phyloP scores from a whole-genome alignment of 2,797 vertebrate genomes.

The Acipenser oxyrinchus region DNA sequence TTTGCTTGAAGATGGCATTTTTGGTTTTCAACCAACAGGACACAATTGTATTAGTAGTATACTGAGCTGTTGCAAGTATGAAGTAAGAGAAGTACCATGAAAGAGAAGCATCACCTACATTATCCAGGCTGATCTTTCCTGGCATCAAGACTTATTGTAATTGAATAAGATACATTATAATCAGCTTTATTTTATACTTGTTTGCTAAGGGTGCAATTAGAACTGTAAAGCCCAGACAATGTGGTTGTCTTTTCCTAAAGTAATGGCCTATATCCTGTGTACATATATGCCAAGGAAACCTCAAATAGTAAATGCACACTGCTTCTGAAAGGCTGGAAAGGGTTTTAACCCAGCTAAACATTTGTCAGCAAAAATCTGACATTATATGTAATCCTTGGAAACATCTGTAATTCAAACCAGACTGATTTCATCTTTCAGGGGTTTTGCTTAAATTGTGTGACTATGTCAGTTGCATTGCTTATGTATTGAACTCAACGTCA shows the following conservation, averaged over 20 bases:
- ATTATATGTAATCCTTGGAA: conserved; percentile 41
- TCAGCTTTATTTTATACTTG: conserved; percentile 54
- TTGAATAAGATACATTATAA: conserved; percentile 42
- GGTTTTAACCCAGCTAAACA: conserved; percentile 50
- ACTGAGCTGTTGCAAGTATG: too few relatives aligned
- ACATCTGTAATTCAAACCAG: conserved; percentile 34
- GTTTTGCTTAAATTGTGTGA: conserved; percentile 23
- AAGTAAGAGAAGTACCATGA: too few relatives aligned
- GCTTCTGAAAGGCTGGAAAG: conserved; percentile 47
- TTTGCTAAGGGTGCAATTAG: conserved; percentile 57
- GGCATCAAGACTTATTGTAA: not conserved
- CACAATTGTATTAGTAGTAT: too few relatives aligned
- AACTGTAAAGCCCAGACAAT: conserved; percentile 46
- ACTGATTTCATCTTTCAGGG: conserved; percentile 15
- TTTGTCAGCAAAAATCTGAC: conserved; percentile 49
- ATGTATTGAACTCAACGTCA: conserved; percentile 8
- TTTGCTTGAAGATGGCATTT: too few relatives aligned
- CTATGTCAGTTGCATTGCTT: conserved; percentile 18
- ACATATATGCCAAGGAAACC: conserved; percentile 46
- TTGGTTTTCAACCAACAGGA: too few relatives aligned
- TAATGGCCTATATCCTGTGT: conserved; percentile 50
- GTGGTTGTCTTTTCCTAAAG: conserved; percentile 50
- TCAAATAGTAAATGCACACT: conserved; percentile 39
- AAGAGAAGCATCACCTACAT: too few relatives aligned
- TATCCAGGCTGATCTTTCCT: too few relatives aligned